phyloP scores from a whole-genome alignment of 2,797 vertebrate species.

The Pantherophis alleghaniensis region DNA sequence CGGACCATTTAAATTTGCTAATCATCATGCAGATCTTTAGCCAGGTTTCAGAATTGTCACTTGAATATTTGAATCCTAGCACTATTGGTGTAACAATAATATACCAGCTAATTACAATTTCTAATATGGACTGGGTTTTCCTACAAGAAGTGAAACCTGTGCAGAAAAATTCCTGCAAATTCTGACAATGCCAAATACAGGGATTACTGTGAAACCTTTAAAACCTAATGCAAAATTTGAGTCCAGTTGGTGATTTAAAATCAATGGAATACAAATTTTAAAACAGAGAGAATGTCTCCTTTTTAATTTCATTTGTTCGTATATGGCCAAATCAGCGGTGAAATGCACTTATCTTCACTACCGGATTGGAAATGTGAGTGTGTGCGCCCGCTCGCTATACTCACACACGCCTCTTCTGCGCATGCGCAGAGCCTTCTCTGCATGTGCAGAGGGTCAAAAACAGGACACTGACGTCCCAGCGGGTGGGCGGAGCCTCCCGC shows the following conservation, averaged over 20 bases:
- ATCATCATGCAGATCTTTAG: not conserved
- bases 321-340: not conserved
- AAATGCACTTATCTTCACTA: no score
- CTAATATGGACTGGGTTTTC: not conserved
- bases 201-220: not conserved
- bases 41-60: not conserved
- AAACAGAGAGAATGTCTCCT: conserved; percentile 1
- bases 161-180: not conserved
- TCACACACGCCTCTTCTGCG: no score
- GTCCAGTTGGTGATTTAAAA: not conserved
- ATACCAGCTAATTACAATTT: not conserved
- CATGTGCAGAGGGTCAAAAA: no score
- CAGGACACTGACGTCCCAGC: no score
- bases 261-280: not conserved
- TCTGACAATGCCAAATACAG: not conserved
- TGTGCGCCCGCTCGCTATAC: no score
- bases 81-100: not conserved
- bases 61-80: not conserved
- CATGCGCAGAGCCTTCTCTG: no score
- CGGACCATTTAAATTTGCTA: not conserved
- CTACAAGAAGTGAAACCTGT: not conserved
- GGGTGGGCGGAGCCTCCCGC: no score
- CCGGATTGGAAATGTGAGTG: no score
- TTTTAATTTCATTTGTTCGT: not conserved
- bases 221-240: not conserved